Percentiles rank a stretch among this genome's conserved stretches.
These are phyloP conservation scores for Aleiodes leptofemur DNA, from an alignment of 2,888 invertebrate genomes.

Conservation along the genomic window DNA sequence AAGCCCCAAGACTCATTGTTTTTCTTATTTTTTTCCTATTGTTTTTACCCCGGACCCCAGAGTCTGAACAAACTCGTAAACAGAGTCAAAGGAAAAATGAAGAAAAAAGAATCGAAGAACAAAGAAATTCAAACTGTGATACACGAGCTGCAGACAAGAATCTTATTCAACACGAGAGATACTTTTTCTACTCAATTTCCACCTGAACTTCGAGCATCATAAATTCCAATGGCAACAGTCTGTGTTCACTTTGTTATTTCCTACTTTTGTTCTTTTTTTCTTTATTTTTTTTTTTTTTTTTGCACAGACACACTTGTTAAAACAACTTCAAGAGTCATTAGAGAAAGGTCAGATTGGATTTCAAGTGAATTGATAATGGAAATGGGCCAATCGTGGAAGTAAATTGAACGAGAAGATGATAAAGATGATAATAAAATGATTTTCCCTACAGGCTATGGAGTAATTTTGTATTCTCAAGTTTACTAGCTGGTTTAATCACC, in stretches of 20 bases:
- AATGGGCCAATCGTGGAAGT: slow-evolving; percentile 22
- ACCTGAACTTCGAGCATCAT: slow-evolving; percentile 15
- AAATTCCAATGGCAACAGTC: slow-evolving; percentile 18
- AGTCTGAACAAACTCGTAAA: slow-evolving; percentile 7
- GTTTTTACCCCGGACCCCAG: not conserved
- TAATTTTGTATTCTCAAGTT: no score
- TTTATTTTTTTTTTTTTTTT: not conserved
- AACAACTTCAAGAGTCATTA: slow-evolving; percentile 13
- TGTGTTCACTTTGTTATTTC: not conserved
- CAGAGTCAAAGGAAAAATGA: not conserved
- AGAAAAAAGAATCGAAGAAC: not conserved
- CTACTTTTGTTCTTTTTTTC: not conserved
- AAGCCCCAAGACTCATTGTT: not conserved
- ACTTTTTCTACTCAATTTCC: slow-evolving; percentile 13
- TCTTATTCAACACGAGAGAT: not conserved
- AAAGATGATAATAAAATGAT: slow-evolving; percentile 15
- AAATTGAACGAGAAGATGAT: slow-evolving; percentile 10
- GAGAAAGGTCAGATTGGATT: slow-evolving; percentile 14
- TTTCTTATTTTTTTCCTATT: not conserved
- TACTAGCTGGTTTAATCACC: no score
- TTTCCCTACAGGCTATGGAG: not conserved
- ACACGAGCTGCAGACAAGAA: not conserved
- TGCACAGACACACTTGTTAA: not conserved
- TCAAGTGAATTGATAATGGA: slow-evolving; percentile 29
- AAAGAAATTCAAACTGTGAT: not conserved